Evolutionary conservation across 1,140 invertebrate genomes (phyloP).

Genomic region (Holotrichia oblita): DNA sequence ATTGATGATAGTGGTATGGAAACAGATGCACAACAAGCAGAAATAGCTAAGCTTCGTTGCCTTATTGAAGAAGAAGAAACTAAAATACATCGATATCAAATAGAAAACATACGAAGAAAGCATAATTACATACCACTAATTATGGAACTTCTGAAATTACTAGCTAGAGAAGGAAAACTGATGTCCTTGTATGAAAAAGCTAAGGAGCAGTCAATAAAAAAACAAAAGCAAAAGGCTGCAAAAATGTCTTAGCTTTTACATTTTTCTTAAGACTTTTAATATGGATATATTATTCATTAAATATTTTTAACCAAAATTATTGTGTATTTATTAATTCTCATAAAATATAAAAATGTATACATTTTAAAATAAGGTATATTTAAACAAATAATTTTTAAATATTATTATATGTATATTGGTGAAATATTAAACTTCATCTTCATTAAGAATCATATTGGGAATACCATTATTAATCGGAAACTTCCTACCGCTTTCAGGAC

Average conservation of each 20-base stretch:
- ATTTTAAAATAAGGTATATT: neutral
- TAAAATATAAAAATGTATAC: neutral
- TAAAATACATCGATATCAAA: constrained; percentile 84
- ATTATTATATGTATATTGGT: neutral
- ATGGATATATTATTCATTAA: constrained; percentile 3
- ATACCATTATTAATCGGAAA: constrained; percentile 97
- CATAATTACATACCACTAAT: constrained; percentile 99
- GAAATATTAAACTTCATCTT: constrained; percentile 88
- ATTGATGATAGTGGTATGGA: constrained; percentile 67
- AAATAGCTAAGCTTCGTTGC: constrained; percentile 78
- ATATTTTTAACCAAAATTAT: constrained; percentile 30
- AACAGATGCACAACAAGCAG: constrained; percentile 72
- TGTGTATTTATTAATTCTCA: neutral
- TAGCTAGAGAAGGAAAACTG: constrained; percentile 93
- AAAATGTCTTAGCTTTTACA: constrained; percentile 27
- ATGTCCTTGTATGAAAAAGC: constrained; percentile 88
- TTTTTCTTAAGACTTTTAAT: constrained; percentile 17
- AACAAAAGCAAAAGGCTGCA: constrained; percentile 61
- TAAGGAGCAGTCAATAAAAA: constrained; percentile 77
- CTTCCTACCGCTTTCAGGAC: constrained; percentile 95
- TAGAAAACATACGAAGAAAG: constrained; percentile 92
- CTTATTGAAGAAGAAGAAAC: constrained; percentile 88
- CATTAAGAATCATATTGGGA: constrained; percentile 97
- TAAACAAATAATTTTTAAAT: neutral
- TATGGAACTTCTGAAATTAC: constrained; percentile 92